Evolutionary conservation across 2,888 invertebrate species (phyloP).

Genomic region (Eupithecia tripunctaria): DNA sequence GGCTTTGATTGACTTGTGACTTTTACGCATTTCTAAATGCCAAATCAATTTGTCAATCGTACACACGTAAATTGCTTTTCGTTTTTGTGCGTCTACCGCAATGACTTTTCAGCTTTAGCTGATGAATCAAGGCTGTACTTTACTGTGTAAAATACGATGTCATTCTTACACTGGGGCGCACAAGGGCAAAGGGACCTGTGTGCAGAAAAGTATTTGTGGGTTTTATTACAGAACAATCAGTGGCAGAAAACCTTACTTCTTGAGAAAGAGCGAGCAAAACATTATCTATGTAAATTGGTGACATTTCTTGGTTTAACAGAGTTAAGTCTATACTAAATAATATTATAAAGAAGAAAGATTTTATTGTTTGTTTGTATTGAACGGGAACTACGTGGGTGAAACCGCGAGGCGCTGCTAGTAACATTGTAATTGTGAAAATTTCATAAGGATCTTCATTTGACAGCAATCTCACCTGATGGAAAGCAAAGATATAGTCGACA

Average conservation of each 20-base stretch:
- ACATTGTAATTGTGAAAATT: too few relatives aligned
- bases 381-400: too few relatives aligned
- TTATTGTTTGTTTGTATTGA: too few relatives aligned
- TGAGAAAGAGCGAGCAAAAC: not conserved
- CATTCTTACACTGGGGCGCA: conserved; percentile 56
- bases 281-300: not conserved
- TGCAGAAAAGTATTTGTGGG: not conserved
- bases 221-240: not conserved
- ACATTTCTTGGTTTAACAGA: too few relatives aligned
- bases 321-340: too few relatives aligned
- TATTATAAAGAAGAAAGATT: too few relatives aligned
- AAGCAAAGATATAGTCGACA: too few relatives aligned
- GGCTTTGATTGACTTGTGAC: not conserved
- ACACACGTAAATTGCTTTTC: not conserved
- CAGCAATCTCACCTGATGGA: too few relatives aligned
- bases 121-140: conserved; percentile 45
- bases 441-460: too few relatives aligned
- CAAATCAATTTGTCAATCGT: not conserved
- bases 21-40: not conserved
- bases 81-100: not conserved
- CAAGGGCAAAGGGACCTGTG: conserved; percentile 15
- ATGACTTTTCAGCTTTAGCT: conserved; percentile 40
- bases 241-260: not conserved
- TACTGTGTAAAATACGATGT: conserved; percentile 61
- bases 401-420: too few relatives aligned